These are phyloP conservation scores for Aphelenchoides fujianensis DNA, from an alignment of 1,140 invertebrate genomes.

Conservation along the genomic window DNA sequence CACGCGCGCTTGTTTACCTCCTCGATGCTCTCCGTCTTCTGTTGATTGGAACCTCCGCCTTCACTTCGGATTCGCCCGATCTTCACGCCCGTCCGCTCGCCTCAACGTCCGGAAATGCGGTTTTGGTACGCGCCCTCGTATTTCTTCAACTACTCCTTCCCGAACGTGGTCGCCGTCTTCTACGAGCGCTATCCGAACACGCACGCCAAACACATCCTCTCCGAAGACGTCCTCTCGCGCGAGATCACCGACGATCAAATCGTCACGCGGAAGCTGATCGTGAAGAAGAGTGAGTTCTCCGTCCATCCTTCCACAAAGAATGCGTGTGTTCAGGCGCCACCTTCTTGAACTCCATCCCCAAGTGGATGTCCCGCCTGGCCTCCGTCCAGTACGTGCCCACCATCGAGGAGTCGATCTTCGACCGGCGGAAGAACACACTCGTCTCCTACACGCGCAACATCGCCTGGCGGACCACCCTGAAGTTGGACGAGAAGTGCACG, in stretches of 20 bases:
- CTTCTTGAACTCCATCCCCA: slow-evolving; percentile 55
- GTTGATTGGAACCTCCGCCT: too few relatives aligned
- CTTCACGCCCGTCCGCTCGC: too few relatives aligned
- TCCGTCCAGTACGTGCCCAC: slow-evolving; percentile 53
- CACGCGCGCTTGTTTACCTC: too few relatives aligned
- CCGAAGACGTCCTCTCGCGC: slow-evolving; percentile 59
- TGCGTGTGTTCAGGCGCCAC: slow-evolving; percentile 51
- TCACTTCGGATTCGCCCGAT: too few relatives aligned
- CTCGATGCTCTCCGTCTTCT: too few relatives aligned
- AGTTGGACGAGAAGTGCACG: slow-evolving; percentile 45
- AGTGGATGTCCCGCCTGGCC: slow-evolving; percentile 52
- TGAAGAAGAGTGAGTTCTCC: slow-evolving; percentile 59
- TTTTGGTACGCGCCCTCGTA: slow-evolving; percentile 25
- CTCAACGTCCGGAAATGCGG: slow-evolving; percentile 29
- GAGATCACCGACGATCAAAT: slow-evolving; percentile 52
- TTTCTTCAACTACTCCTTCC: slow-evolving; percentile 39
- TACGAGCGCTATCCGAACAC: slow-evolving; percentile 59
- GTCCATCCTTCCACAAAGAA: too few relatives aligned
- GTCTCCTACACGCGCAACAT: slow-evolving; percentile 58
- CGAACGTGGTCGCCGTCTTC: slow-evolving; percentile 25
- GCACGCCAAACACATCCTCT: slow-evolving; percentile 58
- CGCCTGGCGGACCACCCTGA: slow-evolving; percentile 40
- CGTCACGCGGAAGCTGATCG: slow-evolving; percentile 56
- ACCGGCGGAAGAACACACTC: slow-evolving; percentile 44
- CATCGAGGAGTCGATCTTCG: slow-evolving; percentile 49